Evolutionary conservation across 2,888 invertebrate species (phyloP), one percentile per base, ranked within the genome.

Genomic region (Entomobrya multifasciata): DNA sequence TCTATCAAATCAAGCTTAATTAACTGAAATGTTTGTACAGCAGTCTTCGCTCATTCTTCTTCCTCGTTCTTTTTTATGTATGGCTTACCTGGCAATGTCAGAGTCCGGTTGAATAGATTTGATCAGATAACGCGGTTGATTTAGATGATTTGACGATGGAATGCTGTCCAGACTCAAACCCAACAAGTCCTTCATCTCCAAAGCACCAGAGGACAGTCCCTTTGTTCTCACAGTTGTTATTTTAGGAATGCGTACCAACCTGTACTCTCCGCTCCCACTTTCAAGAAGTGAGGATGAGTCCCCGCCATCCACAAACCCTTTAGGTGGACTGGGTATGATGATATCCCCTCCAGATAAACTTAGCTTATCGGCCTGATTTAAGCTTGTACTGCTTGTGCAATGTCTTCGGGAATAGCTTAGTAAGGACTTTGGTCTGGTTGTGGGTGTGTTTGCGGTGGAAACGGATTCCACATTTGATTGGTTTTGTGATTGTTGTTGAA

Each of bases 41-140:
- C 36, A 36, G 8, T n/a, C 36, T 36, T 36, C 36, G 5, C 8
- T 36, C 36, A 8, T 36, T 36, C 4, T 36, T 25, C 22, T 22
- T 60, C 5, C 17, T 52, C 0, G 52, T 52, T n/a, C 15, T 52
- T 8, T 17, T 17, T 36, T 8, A 36, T n/a, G 6, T 25, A n/a
- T 22, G 5, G 25, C 91, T 91, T 92, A 94, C 94, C 93, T 93
- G 91, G 93, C 92, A 10, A 94, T 93, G 57, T 93, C 92, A 60
- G 94, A 94, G 87, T 93, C 93, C 47, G 93, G 93, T 87, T 93
- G 92, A 89, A 94, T 93, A 79, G 93, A 92, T 8, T 93, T 92
- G 78, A 94, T 93, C 87, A 93, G 92, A 90, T 94, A 94, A 62
- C 93, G 92, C 15, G 91, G 91, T 55, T 91, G 90, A 49, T 49